Evolutionary conservation across 92 coral and sea anemone genomes (phyloP).

Genomic region (Siderastrea radians): DNA sequence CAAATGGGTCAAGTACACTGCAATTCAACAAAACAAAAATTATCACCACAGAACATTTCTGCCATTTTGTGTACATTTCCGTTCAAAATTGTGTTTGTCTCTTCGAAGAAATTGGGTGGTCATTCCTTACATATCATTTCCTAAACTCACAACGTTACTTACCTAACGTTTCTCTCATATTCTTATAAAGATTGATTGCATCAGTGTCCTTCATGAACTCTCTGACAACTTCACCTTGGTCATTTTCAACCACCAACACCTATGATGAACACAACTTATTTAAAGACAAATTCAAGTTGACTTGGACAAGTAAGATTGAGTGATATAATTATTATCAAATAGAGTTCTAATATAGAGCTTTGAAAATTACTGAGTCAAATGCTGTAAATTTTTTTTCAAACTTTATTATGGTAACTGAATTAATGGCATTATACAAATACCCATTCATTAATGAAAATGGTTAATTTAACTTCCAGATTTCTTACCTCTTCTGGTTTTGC

Average conservation of each 20-base stretch:
- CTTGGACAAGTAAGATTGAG: no score
- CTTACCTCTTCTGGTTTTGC: conserved; percentile 99
- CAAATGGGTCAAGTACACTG: conserved; percentile 97
- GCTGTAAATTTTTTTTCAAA: no score
- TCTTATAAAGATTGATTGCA: conserved; percentile 97
- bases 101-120: not conserved
- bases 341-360: no score
- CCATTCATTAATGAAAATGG: no score
- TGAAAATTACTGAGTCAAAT: no score
- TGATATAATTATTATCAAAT: no score
- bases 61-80: no score
- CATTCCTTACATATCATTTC: not conserved
- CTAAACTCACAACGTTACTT: not conserved
- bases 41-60: no score
- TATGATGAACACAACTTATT: not conserved
- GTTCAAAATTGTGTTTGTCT: no score
- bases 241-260: conserved; percentile 99
- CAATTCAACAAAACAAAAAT: not conserved
- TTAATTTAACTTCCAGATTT: no score
- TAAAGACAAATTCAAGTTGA: not conserved
- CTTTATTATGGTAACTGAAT: no score
- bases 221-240: conserved; percentile 98
- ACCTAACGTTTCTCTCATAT: conserved; percentile 99
- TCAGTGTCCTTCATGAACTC: conserved; percentile 99
- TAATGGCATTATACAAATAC: no score